Evolutionary conservation across 2,113 vertebrate species (phyloP), one percentile per base, ranked within the genome.

Genomic region (human): DNA sequence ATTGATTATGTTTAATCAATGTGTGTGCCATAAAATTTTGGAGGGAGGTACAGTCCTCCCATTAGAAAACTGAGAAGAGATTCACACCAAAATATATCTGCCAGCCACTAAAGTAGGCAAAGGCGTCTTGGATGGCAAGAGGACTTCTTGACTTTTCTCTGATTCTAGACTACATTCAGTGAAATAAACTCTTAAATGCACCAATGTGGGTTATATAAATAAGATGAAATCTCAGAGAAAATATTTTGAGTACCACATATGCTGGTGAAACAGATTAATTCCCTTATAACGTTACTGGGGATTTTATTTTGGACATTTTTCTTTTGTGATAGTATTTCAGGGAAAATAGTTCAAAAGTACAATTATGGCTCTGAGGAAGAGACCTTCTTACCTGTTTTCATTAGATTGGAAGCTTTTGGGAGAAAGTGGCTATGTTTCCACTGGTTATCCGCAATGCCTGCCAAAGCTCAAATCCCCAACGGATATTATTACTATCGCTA

Each of bases 271-370:
- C 27, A 68, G 6, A 64, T 64, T 38, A 96, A 66, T 94, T 48
- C 23, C 88, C 40, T 52, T 59, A 23, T 59, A 91, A 89, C 68
- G 76, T 78, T 85, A 85, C 0, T 75, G 35, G 38, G 94, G 14
- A 66, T 64, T 87, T 92, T 92, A 61, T 83, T 82, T 85, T 72
- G 20, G 35, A 80, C 10, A 61, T 52, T 85, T 94, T 86, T 95
- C 30, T 92, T 95, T 93, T 70, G 78, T 14, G 64, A 97, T 23
- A 83, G 25, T 43, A 94, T 35, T 52, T 89, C 73, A 87, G 82
- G 38, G 66, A 70, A 95, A 93, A 94, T 30, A 90, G 66, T 96
- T 78, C 43, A 96, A 96, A 52, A 89, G 20, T 75, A 88, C 93
- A 96, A 92, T 85, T 68, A 89, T n/a, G 32, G 17, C 52, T 89